Conservation (phyloP, 1,140 invertebrate species). For the Lepidurus couesii region DNA sequence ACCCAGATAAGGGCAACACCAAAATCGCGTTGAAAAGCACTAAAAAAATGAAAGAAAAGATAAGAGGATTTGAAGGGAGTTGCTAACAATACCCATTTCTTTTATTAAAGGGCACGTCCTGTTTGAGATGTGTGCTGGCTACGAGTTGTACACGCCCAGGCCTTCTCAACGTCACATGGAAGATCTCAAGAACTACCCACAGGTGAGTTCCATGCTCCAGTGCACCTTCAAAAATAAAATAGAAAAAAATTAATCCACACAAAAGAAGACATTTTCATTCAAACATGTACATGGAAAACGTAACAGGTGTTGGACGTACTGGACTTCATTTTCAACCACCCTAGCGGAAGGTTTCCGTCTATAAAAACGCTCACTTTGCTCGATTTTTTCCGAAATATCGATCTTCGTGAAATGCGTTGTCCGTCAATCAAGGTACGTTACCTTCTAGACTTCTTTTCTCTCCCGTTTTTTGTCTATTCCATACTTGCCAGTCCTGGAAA, state of each 20-base stretch:
- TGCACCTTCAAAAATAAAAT: constrained; percentile 34
- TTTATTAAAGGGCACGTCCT: constrained; percentile 61
- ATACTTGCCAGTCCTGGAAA: not conserved
- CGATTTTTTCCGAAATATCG: constrained; percentile 79
- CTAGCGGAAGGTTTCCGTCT: constrained; percentile 56
- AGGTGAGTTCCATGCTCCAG: constrained; percentile 49
- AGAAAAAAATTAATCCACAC: not conserved
- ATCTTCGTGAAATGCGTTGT: constrained; percentile 70
- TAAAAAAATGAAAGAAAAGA: not conserved
- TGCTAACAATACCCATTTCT: constrained; percentile 34
- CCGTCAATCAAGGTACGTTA: constrained; percentile 24
- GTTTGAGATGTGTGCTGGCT: constrained; percentile 84
- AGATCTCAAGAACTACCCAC: constrained; percentile 67
- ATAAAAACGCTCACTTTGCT: constrained; percentile 71
- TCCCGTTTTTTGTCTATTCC: not conserved
- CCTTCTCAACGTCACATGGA: constrained; percentile 63
- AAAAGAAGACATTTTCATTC: not conserved
- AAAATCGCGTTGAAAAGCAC: not conserved
- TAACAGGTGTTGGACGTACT: constrained; percentile 67
- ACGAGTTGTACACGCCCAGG: constrained; percentile 65
- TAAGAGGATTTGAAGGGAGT: not conserved
- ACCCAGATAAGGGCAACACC: not conserved
- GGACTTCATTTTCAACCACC: constrained; percentile 69
- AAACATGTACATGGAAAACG: not conserved
- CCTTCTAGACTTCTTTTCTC: not conserved